phyloP scores from a whole-genome alignment of 2,888 invertebrate species.

The Orthosia gothica region DNA sequence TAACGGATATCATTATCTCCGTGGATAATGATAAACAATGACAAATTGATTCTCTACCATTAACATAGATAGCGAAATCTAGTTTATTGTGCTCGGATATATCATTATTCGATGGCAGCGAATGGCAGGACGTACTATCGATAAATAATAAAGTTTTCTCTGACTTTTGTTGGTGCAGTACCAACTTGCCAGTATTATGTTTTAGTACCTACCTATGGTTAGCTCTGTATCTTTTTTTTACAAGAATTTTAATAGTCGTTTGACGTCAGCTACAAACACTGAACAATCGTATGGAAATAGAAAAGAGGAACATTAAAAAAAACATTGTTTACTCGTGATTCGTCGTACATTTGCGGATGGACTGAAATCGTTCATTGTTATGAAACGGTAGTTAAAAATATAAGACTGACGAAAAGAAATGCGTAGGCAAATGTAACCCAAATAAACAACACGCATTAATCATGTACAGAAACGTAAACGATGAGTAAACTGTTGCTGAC shows the following conservation, averaged over 20 bases:
- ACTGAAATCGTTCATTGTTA: conserved; percentile 37
- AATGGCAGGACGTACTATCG: conserved; percentile 32
- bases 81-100: conserved; percentile 59
- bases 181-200: not conserved
- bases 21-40: conserved; percentile 69
- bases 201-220: not conserved
- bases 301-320: conserved; percentile 34
- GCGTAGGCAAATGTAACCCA: conserved; percentile 32
- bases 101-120: conserved; percentile 51
- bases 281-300: conserved; percentile 34
- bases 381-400: conserved; percentile 57
- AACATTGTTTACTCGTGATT: conserved; percentile 40
- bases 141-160: conserved; percentile 34
- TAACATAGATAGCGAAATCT: conserved; percentile 63
- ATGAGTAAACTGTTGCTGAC: conserved; percentile 7
- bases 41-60: conserved; percentile 69
- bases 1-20: conserved; percentile 66
- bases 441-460: conserved; percentile 18
- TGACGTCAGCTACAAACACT: conserved; percentile 28
- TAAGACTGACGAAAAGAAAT: conserved; percentile 44
- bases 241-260: conserved; percentile 19
- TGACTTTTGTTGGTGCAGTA: conserved; percentile 5
- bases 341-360: conserved; percentile 15
- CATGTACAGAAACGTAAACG: conserved; percentile 10
- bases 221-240: conserved; percentile 3